phyloP scores from a whole-genome alignment of 2,888 invertebrate genomes.

The Drosophila anomalata region DNA sequence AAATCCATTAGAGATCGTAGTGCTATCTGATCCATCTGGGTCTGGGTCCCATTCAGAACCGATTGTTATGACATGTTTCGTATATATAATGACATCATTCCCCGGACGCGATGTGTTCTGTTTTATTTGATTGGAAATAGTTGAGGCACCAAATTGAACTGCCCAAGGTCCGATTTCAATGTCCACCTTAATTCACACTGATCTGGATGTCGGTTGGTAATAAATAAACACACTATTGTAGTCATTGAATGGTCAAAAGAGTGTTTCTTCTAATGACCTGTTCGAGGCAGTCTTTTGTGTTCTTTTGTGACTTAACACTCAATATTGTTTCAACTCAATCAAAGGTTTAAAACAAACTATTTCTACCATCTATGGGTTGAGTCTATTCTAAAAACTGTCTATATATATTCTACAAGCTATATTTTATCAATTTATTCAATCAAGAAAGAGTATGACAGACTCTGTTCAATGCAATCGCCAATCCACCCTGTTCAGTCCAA shows the following conservation, averaged over 20 bases:
- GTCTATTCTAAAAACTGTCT: too few relatives aligned
- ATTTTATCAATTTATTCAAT: neutral
- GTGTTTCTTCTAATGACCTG: neutral
- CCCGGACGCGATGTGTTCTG: slow-evolving; percentile 21
- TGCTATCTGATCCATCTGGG: slow-evolving; percentile 17
- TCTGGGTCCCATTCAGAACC: slow-evolving; percentile 15
- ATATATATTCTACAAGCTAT: too few relatives aligned
- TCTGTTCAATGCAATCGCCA: slow-evolving; percentile 21
- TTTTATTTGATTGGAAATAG: slow-evolving; percentile 26
- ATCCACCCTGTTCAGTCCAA: slow-evolving; percentile 22
- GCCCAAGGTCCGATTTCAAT: slow-evolving; percentile 32
- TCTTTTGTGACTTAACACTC: slow-evolving; percentile 9
- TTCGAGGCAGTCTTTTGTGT: slow-evolving; percentile 7
- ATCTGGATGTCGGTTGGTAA: slow-evolving; percentile 1
- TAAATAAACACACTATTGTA: slow-evolving; percentile 14
- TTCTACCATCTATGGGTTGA: too few relatives aligned
- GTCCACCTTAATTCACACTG: slow-evolving; percentile 22
- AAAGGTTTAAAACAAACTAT: too few relatives aligned
- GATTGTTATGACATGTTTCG: slow-evolving; percentile 24
- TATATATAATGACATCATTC: slow-evolving; percentile 26
- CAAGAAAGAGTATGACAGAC: neutral
- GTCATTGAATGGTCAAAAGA: neutral
- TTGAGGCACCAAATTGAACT: slow-evolving; percentile 23
- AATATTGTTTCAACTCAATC: too few relatives aligned
- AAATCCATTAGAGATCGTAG: neutral